Percentiles rank a stretch among this genome's conserved stretches.
phyloP scores from a whole-genome alignment of 1,140 invertebrate species.

The Drosophila equinoxialis region DNA sequence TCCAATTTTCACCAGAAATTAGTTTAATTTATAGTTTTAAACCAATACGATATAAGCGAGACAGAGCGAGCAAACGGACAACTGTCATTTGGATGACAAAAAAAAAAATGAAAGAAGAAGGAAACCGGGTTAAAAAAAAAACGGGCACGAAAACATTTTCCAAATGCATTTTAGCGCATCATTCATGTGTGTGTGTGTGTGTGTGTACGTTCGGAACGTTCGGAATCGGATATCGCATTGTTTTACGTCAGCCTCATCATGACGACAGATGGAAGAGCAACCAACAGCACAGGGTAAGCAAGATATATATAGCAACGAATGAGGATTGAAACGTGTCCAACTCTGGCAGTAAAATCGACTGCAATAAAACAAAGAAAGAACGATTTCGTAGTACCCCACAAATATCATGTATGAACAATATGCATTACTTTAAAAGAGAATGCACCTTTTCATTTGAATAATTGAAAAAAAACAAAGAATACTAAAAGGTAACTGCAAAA shows the following conservation, averaged over 20 bases:
- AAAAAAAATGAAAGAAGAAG: background rate
- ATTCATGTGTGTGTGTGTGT: slow-evolving; percentile 37
- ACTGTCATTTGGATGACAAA: slow-evolving; percentile 63
- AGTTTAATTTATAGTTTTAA: slow-evolving; percentile 63
- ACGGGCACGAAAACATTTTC: slow-evolving; percentile 41
- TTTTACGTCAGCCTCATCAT: slow-evolving; percentile 76
- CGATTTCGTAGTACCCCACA: slow-evolving; percentile 19
- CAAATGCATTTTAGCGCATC: slow-evolving; percentile 25
- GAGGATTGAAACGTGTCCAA: slow-evolving; percentile 53
- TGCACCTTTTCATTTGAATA: too few species aligned
- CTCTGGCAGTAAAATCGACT: slow-evolving; percentile 47
- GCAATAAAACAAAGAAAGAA: background rate
- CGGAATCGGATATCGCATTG: slow-evolving; percentile 64
- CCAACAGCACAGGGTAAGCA: background rate
- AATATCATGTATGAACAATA: background rate
- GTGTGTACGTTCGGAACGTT: slow-evolving; percentile 43
- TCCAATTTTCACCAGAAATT: slow-evolving; percentile 65
- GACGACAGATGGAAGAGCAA: slow-evolving; percentile 37
- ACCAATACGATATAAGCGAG: slow-evolving; percentile 11
- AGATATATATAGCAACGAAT: slow-evolving; percentile 32
- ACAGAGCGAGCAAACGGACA: slow-evolving; percentile 40
- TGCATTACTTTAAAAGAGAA: too few species aligned
- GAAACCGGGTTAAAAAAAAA: slow-evolving; percentile 2
- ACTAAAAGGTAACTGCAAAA: too few species aligned
- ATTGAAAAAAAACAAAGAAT: background rate